phyloP scores from a whole-genome alignment of 1,140 invertebrate species.

The Akabosia matsudoensis region DNA sequence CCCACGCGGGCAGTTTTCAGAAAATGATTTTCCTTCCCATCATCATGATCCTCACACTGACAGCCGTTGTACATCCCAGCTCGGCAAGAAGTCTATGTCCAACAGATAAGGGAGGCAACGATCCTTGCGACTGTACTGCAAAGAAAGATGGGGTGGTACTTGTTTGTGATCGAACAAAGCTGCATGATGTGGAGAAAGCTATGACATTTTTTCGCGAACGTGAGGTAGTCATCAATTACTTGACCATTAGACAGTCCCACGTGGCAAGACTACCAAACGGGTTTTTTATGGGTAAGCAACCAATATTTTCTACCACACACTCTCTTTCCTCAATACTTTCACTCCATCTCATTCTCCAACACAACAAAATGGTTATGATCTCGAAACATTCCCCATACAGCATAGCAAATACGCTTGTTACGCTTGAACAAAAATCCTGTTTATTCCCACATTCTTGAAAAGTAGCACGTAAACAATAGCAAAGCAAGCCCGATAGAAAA shows the following conservation, averaged over 20 bases:
- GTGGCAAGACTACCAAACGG: conserved; percentile 76
- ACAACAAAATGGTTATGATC: too few relatives aligned
- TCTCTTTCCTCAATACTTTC: background rate
- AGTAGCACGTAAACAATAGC: too few relatives aligned
- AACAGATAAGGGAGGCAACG: conserved; percentile 61
- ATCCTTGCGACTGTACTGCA: conserved; percentile 73
- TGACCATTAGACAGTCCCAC: conserved; percentile 78
- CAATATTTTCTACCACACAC: background rate
- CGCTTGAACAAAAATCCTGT: too few relatives aligned
- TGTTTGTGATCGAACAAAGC: conserved; percentile 76
- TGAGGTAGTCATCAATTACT: conserved; percentile 71
- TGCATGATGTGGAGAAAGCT: conserved; percentile 65
- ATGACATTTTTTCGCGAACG: conserved; percentile 73
- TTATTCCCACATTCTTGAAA: too few relatives aligned
- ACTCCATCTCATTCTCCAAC: too few relatives aligned
- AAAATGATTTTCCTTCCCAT: background rate
- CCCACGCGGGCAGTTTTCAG: background rate
- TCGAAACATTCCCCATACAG: too few relatives aligned
- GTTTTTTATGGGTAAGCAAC: conserved; percentile 65
- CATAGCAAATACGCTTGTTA: too few relatives aligned
- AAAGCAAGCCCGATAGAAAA: too few relatives aligned
- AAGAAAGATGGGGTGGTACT: conserved; percentile 83
- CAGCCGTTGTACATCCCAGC: background rate
- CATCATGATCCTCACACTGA: conserved; percentile 19
- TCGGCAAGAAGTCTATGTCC: conserved; percentile 58